Evolutionary conservation across 1,140 invertebrate genomes (phyloP).

Genomic region (Contarinia nasturtii): DNA sequence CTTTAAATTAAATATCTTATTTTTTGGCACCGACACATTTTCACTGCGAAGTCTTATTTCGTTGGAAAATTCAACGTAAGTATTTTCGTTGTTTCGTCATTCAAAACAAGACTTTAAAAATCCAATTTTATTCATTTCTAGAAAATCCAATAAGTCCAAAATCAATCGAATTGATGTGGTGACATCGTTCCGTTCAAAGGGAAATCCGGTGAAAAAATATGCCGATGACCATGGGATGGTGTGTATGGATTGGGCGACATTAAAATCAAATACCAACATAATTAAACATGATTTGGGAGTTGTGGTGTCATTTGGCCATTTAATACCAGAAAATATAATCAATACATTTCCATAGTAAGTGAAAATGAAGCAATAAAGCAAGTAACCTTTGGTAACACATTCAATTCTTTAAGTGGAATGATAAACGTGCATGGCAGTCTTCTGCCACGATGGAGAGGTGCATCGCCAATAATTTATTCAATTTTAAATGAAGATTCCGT

Average conservation of each 20-base stretch:
- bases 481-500: slow-evolving; percentile 60
- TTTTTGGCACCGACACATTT: slow-evolving; percentile 50
- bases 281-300: slow-evolving; percentile 39
- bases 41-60: slow-evolving; percentile 36
- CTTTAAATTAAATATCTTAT: slow-evolving; percentile 28
- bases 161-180: slow-evolving; percentile 35
- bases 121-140: slow-evolving; percentile 4
- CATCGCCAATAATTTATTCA: slow-evolving; percentile 62
- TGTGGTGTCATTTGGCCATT: slow-evolving; percentile 51
- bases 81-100: slow-evolving; percentile 8
- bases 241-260: slow-evolving; percentile 35
- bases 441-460: slow-evolving; percentile 81
- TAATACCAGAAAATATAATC: slow-evolving; percentile 43
- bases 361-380: too few relatives aligned
- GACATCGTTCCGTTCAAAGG: slow-evolving; percentile 28
- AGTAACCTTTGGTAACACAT: slow-evolving; percentile 2
- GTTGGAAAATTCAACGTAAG: slow-evolving; percentile 29
- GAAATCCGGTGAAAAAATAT: slow-evolving; percentile 32
- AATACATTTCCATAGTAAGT: slow-evolving; percentile 39
- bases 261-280: slow-evolving; percentile 6
- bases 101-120: slow-evolving; percentile 3
- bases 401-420: slow-evolving; percentile 52
- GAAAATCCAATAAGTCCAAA: slow-evolving; percentile 17
- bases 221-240: slow-evolving; percentile 26
- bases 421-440: slow-evolving; percentile 83